Evolutionary conservation across 92 coral and sea anemone species (phyloP).

Genomic region (Paragorgia papillata): DNA sequence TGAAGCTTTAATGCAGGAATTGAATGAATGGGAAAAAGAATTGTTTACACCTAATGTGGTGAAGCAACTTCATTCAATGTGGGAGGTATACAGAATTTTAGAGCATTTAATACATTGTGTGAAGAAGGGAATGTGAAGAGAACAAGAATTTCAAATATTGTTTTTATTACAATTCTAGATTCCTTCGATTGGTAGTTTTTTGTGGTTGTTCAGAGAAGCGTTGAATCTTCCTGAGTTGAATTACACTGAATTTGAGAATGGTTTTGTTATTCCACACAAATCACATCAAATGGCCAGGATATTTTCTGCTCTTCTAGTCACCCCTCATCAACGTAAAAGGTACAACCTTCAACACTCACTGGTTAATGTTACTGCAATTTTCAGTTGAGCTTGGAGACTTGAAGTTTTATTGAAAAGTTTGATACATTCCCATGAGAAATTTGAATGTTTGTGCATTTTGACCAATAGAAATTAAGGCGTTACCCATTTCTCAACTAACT

Average conservation of each 20-base stretch:
- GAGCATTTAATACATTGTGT: no score
- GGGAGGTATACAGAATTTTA: slow-evolving; percentile 94
- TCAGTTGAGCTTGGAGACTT: no score
- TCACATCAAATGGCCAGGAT: slow-evolving; percentile 85
- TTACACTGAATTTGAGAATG: slow-evolving; percentile 83
- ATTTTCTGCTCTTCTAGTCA: slow-evolving; percentile 78
- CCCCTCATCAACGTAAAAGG: slow-evolving; percentile 98
- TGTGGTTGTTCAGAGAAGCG: slow-evolving; percentile 74
- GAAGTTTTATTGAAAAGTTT: no score
- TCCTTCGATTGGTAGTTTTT: slow-evolving; percentile 86
- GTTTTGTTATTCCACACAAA: slow-evolving; percentile 83
- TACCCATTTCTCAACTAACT: no score
- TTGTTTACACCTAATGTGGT: slow-evolving; percentile 60
- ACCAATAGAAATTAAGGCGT: no score
- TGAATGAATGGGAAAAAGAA: slow-evolving; percentile 88
- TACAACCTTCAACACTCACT: no score
- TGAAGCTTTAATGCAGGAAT: slow-evolving; percentile 85
- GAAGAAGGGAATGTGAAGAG: no score
- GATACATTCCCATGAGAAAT: no score
- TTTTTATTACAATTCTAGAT: slow-evolving; percentile 51
- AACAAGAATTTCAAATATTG: neutral
- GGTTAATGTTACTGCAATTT: no score
- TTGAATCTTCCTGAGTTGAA: slow-evolving; percentile 79
- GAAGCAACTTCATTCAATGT: slow-evolving; percentile 82
- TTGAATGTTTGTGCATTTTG: no score